Evolutionary conservation across 2,888 invertebrate genomes (phyloP).

Genomic region (Thecocarcelia acutangulata): DNA sequence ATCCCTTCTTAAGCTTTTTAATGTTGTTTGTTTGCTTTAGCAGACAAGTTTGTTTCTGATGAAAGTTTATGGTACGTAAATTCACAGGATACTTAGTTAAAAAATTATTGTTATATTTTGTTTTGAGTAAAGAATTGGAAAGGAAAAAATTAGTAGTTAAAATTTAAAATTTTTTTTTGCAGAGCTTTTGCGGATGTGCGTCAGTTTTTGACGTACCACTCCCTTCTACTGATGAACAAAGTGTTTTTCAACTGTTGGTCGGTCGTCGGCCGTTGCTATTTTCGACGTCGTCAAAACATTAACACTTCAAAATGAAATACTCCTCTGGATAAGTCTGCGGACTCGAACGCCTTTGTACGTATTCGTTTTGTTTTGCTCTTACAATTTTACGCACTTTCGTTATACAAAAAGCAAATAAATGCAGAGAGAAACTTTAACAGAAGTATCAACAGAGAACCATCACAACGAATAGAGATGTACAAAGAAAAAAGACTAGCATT

Average conservation of each 20-base stretch:
- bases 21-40: neutral
- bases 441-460: constrained; percentile 43
- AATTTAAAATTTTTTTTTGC: constrained; percentile 71
- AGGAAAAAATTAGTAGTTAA: constrained; percentile 60
- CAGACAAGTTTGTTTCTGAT: neutral
- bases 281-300: constrained; percentile 67
- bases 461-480: constrained; percentile 19
- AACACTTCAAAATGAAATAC: constrained; percentile 44
- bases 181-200: constrained; percentile 81
- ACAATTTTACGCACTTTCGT: constrained; percentile 50
- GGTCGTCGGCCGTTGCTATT: constrained; percentile 52
- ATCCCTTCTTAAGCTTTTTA: constrained; percentile 10
- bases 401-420: neutral
- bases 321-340: constrained; percentile 11
- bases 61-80: neutral
- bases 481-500: neutral
- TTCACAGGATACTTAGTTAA: constrained; percentile 5
- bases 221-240: constrained; percentile 81
- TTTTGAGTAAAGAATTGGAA: constrained; percentile 39
- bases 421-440: constrained; percentile 29
- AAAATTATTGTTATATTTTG: constrained; percentile 24
- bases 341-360: constrained; percentile 30
- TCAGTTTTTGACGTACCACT: constrained; percentile 82
- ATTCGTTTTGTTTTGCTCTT: constrained; percentile 46
- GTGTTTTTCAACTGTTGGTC: constrained; percentile 69